Percentiles rank a stretch among this genome's conserved stretches.
Conservation (phyloP, 2,888 invertebrate species). For the Tuberolachnus salignus region DNA sequence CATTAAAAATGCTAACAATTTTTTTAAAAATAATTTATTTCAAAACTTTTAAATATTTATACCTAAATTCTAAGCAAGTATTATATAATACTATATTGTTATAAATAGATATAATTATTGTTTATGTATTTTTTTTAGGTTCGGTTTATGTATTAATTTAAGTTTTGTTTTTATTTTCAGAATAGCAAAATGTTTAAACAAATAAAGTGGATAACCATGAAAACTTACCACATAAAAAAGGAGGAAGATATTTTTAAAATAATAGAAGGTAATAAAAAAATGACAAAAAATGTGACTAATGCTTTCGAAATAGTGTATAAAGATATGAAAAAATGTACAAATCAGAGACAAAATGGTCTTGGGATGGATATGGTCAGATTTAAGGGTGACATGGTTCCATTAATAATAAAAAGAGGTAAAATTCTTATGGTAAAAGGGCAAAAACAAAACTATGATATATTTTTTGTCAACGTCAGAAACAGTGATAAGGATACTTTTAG, state of each 20-base stretch:
- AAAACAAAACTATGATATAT: background rate
- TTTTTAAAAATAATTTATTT: no score
- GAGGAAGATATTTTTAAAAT: constrained; percentile 4
- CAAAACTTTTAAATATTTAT: no score
- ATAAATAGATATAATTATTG: no score
- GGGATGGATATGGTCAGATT: background rate
- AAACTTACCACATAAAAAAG: background rate
- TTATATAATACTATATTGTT: no score
- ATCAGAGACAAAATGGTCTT: background rate
- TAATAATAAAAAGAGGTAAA: background rate
- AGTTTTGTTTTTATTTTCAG: constrained; percentile 13
- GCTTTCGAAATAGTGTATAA: constrained; percentile 8
- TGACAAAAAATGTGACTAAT: background rate
- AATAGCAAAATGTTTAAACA: background rate
- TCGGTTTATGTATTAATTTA: no score
- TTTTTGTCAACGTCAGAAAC: constrained; percentile 22
- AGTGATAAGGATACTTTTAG: constrained; percentile 12
- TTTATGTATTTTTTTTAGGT: no score
- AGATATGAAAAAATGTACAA: background rate
- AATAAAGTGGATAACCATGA: background rate
- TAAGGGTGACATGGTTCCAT: background rate
- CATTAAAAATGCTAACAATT: no score
- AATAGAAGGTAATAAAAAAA: background rate
- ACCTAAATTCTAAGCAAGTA: no score
- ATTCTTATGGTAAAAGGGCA: background rate